Evolutionary conservation across 2,113 vertebrate species (phyloP).

Genomic region (Hippocampus comes): DNA sequence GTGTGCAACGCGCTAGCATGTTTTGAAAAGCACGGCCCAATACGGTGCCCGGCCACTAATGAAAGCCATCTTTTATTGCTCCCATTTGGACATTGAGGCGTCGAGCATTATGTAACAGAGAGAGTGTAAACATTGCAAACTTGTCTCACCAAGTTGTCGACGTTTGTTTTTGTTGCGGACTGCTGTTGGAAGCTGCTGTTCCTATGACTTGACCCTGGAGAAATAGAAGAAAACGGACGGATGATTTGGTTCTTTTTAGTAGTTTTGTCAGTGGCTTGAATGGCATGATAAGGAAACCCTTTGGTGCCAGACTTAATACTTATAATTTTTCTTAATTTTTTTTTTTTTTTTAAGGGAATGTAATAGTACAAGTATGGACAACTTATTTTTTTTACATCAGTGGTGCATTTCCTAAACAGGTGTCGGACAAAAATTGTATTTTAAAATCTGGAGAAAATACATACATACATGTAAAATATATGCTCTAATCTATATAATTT

Average conservation of each 20-base stretch:
- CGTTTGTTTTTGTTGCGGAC: conserved; percentile 50
- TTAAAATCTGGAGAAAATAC: too few species aligned
- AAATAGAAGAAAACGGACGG: neutral
- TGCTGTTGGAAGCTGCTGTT: neutral
- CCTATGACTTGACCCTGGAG: neutral
- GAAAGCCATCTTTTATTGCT: conserved; percentile 73
- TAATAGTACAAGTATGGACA: too few species aligned
- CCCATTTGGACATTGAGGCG: conserved; percentile 56
- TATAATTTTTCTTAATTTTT: too few species aligned
- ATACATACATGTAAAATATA: too few species aligned
- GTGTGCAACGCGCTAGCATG: conserved; percentile 63
- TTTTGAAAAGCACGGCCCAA: conserved; percentile 72
- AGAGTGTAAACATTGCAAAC: conserved; percentile 72
- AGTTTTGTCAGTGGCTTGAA: neutral
- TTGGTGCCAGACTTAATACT: too few species aligned
- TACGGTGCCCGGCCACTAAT: conserved; percentile 67
- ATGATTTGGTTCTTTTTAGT: neutral
- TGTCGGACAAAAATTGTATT: too few species aligned
- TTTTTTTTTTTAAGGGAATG: too few species aligned
- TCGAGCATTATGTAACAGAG: conserved; percentile 70
- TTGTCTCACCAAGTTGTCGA: conserved; percentile 69
- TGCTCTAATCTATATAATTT: too few species aligned
- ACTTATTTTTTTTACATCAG: too few species aligned
- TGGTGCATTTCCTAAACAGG: too few species aligned
- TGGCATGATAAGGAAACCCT: too few species aligned